A percentile compares a stretch with the other conserved stretches of the same genome.
Evolutionary conservation across 2,888 invertebrate genomes (phyloP).

Genomic region (Polyommatus iphigenia): DNA sequence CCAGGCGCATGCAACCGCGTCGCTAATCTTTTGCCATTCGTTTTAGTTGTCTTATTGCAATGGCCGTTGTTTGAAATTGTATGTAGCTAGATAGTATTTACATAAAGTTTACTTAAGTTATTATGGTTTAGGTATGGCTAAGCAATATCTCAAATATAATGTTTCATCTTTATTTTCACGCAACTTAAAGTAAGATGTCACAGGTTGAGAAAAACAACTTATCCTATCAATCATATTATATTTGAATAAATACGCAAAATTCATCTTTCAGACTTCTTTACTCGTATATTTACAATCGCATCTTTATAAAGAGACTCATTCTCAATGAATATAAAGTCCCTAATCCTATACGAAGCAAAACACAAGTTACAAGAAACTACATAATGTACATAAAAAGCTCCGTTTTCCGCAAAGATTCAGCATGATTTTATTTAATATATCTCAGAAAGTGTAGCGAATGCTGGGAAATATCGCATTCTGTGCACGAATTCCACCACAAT

Average conservation of each 20-base stretch:
- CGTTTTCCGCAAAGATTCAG: slow-evolving; percentile 31
- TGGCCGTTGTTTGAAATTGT: not conserved
- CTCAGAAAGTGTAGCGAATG: slow-evolving; percentile 57
- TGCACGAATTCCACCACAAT: slow-evolving; percentile 81
- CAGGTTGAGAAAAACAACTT: not conserved
- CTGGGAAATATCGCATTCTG: slow-evolving; percentile 78
- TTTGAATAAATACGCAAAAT: too few species aligned
- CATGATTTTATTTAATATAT: slow-evolving; percentile 43
- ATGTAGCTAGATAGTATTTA: not conserved
- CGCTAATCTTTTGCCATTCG: slow-evolving; percentile 40
- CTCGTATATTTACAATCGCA: too few species aligned
- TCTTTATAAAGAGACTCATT: too few species aligned
- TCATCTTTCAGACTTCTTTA: too few species aligned
- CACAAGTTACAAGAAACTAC: not conserved
- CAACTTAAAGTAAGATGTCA: too few species aligned
- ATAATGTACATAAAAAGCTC: not conserved
- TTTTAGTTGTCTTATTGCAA: slow-evolving; percentile 28
- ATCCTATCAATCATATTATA: too few species aligned
- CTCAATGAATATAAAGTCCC: not conserved
- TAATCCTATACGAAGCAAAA: not conserved
- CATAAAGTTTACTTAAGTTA: too few species aligned
- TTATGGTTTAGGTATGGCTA: too few species aligned
- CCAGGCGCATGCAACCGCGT: slow-evolving; percentile 41
- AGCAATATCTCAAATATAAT: not conserved
- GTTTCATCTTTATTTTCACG: not conserved